phyloP scores from a whole-genome alignment of 1,140 invertebrate genomes.

The Carposina sasakii region DNA sequence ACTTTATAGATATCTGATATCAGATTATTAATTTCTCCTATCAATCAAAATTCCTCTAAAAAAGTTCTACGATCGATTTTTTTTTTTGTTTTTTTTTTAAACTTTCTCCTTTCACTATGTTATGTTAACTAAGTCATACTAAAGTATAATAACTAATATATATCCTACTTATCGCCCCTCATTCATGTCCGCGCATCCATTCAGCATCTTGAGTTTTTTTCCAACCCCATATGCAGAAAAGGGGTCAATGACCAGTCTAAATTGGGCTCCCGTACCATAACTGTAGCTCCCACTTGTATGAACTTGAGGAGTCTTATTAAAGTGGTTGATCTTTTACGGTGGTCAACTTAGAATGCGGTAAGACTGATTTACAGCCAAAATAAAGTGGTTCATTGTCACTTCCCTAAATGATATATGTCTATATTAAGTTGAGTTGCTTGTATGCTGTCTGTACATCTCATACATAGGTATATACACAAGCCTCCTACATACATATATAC shows the following conservation, averaged over 20 bases:
- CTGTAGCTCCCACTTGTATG: neutral
- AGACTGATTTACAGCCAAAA: slow-evolving; percentile 37
- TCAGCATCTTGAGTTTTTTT: slow-evolving; percentile 29
- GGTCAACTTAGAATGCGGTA: slow-evolving; percentile 29
- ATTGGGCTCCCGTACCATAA: slow-evolving; percentile 4
- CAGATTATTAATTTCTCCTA: too few relatives aligned
- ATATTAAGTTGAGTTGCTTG: too few relatives aligned
- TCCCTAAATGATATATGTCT: slow-evolving; percentile 15
- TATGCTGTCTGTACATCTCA: too few relatives aligned
- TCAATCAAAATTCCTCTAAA: too few relatives aligned
- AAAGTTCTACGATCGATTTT: too few relatives aligned
- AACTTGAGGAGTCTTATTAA: slow-evolving; percentile 8
- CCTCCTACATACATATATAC: too few relatives aligned
- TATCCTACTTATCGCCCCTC: slow-evolving; percentile 33
- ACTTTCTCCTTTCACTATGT: too few relatives aligned
- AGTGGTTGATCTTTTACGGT: slow-evolving; percentile 18
- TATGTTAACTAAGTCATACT: too few relatives aligned
- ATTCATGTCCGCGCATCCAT: slow-evolving; percentile 34
- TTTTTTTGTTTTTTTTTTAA: too few relatives aligned
- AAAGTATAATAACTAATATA: slow-evolving; percentile 10
- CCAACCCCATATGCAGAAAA: slow-evolving; percentile 22
- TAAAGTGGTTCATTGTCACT: slow-evolving; percentile 17
- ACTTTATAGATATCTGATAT: too few relatives aligned
- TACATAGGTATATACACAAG: too few relatives aligned
- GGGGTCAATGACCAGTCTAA: slow-evolving; percentile 20